Base-by-base conservation (phyloP, 2,113 vertebrate genomes). In the Pseudonaja textilis region DNA sequence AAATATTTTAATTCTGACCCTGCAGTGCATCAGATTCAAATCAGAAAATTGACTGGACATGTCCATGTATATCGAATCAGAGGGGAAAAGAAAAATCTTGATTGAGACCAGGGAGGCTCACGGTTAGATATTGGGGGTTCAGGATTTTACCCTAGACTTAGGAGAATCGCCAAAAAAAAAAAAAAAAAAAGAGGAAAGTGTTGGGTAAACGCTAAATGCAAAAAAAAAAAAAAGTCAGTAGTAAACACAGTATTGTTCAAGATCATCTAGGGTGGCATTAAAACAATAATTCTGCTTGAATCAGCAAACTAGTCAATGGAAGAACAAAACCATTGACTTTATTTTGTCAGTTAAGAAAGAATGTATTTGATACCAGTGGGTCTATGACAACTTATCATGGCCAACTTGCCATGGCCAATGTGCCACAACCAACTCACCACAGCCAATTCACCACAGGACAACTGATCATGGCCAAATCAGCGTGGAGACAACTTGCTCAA, bases 1-100 rank as follows among this genome's bases (percentile, higher is more conserved):
- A 94, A 95, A 95, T 96, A 95, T 96, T 74, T 92, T 96, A 96
- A 97, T 96, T 96, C 95, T 95, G 93, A 96, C 0, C 55, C 42
- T 87, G 42, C 29, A 39, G 52, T 87, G 25, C 47, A 25, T 50
- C 16, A 7, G 11, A 23, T 26, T 56, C 42, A 34, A 50, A 25
- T 59, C 14, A 57, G 52, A 74, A 39, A 25, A 29, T 45, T 57
- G n/a, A 39, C 39, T 4, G 57, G 23, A 25, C 25, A 20, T 42
- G 25, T 26, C 57, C 61, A 89, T 16, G 26, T 26, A 20, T 50
- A 26, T 61, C n/a, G 7, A 61, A 14, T 64, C 45, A 87, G 14
- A 42, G 34, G 55, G 8, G 47, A 1, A 1, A 34, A 89, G n/a
- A 42, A 16, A 59, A 88, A 89, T 23, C 3, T 23, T 56, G 22